phyloP scores from a whole-genome alignment of 2,888 invertebrate species.

The Brachyptera putata region DNA sequence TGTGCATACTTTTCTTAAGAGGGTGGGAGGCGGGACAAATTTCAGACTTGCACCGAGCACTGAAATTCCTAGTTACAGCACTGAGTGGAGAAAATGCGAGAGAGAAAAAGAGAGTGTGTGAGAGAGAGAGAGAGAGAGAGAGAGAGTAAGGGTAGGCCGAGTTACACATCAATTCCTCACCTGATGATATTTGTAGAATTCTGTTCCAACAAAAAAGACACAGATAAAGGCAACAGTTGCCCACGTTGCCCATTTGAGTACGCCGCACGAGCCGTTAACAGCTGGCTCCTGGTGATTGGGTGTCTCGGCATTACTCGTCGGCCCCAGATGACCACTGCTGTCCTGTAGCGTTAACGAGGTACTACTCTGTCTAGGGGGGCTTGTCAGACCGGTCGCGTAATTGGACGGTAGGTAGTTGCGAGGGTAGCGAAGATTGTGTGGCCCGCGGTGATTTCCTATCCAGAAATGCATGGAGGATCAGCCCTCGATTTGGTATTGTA shows the following conservation, averaged over 20 bases:
- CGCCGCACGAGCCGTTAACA: background rate
- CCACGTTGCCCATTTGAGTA: background rate
- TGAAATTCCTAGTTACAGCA: too few species aligned
- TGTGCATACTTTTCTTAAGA: too few species aligned
- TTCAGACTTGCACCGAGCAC: too few species aligned
- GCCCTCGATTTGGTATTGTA: background rate
- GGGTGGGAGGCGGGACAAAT: too few species aligned
- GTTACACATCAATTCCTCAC: too few species aligned
- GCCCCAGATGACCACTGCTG: too few species aligned
- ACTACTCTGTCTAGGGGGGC: background rate
- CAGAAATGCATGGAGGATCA: constrained; percentile 7
- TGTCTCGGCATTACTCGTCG: background rate
- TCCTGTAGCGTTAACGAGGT: background rate
- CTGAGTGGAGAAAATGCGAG: too few species aligned
- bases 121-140: too few species aligned
- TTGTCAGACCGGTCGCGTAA: constrained; percentile 2
- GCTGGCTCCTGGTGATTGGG: background rate
- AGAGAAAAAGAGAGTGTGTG: too few species aligned
- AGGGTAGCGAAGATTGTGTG: background rate
- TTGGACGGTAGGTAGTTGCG: background rate
- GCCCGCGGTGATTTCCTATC: constrained; percentile 1
- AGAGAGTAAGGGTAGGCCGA: too few species aligned
- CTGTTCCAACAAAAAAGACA: constrained; percentile 2
- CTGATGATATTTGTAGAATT: constrained; percentile 1
- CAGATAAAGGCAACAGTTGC: constrained; percentile 4